A percentile compares a stretch with the other conserved stretches of the same genome.
phyloP scores from a whole-genome alignment of 2,113 vertebrate species.

The Casuarius casuarius region DNA sequence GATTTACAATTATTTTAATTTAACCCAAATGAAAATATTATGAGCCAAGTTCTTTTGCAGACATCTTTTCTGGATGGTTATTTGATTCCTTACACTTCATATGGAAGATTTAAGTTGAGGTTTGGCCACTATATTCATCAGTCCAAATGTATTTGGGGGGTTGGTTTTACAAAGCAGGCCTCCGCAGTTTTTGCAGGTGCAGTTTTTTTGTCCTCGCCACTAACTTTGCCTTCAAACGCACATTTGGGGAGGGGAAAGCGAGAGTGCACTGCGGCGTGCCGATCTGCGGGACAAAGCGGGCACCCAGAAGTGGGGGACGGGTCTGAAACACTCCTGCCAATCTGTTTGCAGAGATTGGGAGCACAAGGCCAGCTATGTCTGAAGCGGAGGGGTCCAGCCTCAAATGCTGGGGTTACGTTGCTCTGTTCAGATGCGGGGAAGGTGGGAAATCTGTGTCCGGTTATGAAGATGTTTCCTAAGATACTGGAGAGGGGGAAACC shows the following conservation, averaged over 20 bases:
- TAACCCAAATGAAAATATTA: slow-evolving; percentile 69
- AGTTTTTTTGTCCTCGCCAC: not conserved
- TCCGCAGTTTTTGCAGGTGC: slow-evolving; percentile 49
- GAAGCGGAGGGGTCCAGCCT: not conserved
- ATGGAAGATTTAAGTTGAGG: slow-evolving; percentile 62
- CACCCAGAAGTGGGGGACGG: not conserved
- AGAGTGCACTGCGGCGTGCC: not conserved
- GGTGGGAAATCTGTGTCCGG: not conserved
- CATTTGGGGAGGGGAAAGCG: not conserved
- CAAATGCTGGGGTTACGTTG: not conserved
- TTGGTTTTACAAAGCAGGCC: slow-evolving; percentile 20
- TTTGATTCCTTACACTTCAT: slow-evolving; percentile 62
- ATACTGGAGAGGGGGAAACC: not conserved
- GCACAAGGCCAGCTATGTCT: not conserved
- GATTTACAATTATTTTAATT: slow-evolving; percentile 74
- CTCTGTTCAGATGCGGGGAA: not conserved
- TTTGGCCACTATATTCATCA: not conserved
- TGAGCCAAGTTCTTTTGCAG: slow-evolving; percentile 67
- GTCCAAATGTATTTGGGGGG: not conserved
- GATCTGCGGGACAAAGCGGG: not conserved
- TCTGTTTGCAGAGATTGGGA: not conserved
- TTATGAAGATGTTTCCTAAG: not conserved
- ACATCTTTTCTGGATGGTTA: slow-evolving; percentile 62
- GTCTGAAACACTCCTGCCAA: not conserved
- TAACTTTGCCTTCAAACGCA: not conserved